Percentiles rank a stretch among this genome's conserved stretches.
Conservation (phyloP, 1,140 invertebrate genomes). For the Drepana arcuata region DNA sequence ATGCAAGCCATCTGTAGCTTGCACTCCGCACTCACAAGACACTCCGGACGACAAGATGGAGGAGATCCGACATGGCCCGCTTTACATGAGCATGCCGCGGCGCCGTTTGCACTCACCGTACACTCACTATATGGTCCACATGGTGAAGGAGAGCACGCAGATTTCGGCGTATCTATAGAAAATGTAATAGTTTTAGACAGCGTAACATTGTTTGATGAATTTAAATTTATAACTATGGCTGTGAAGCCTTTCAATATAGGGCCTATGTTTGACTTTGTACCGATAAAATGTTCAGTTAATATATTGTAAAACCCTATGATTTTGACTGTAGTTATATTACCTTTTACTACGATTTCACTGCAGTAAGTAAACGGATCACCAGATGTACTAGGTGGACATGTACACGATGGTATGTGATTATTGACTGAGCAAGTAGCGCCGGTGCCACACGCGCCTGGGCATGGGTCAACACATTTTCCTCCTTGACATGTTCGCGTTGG, state of each 20-base stretch:
- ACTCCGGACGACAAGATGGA: conserved; percentile 79
- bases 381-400: conserved; percentile 76
- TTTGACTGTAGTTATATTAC: conserved; percentile 53
- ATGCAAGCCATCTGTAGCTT: conserved; percentile 76
- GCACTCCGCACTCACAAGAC: conserved; percentile 80
- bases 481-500: conserved; percentile 79
- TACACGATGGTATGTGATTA: conserved; percentile 82
- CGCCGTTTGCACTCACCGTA: conserved; percentile 74
- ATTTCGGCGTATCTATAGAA: conserved; percentile 31
- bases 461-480: conserved; percentile 84
- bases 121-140: conserved; percentile 85
- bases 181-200: conserved; percentile 4
- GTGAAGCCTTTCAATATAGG: too few relatives aligned
- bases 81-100: conserved; percentile 80
- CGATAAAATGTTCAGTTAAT: too few relatives aligned
- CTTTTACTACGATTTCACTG: conserved; percentile 69
- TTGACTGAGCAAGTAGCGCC: conserved; percentile 79
- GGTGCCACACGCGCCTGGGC: conserved; percentile 79
- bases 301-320: too few relatives aligned
- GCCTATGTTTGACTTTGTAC: too few relatives aligned
- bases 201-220: too few relatives aligned
- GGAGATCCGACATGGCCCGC: conserved; percentile 81
- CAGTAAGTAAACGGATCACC: conserved; percentile 83
- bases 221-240: too few relatives aligned
- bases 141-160: conserved; percentile 82